phyloP scores from a whole-genome alignment of 2,888 invertebrate species.

The Pasiphila rectangulata region DNA sequence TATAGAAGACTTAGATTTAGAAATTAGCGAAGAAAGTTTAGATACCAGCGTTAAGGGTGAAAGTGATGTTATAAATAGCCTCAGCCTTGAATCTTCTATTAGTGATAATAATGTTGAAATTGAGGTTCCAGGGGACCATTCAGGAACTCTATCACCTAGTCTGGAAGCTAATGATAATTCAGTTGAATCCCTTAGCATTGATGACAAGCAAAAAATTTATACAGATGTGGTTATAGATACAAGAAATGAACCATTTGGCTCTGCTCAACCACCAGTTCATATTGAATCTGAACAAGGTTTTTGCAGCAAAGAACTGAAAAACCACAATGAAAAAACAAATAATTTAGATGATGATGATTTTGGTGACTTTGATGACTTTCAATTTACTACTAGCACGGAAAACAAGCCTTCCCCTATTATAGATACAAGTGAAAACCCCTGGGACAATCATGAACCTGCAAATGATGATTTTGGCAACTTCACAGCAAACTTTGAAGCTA shows the following conservation, averaged over 20 bases:
- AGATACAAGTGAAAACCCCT: conserved; percentile 58
- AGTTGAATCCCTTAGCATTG: conserved; percentile 23
- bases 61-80: conserved; percentile 30
- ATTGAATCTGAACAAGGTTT: conserved; percentile 14
- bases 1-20: conserved; percentile 63
- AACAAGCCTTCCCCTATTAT: conserved; percentile 37
- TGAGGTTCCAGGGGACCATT: conserved; percentile 32
- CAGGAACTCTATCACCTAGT: conserved; percentile 31
- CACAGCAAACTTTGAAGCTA: conserved; percentile 59
- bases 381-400: conserved; percentile 52
- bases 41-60: conserved; percentile 35
- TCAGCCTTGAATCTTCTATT: conserved; percentile 31
- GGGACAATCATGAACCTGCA: conserved; percentile 50
- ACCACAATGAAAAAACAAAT: conserved; percentile 2
- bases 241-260: conserved; percentile 18
- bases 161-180: conserved; percentile 31
- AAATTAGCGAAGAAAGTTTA: conserved; percentile 47
- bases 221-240: conserved; percentile 24
- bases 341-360: conserved; percentile 60
- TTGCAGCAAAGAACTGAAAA: conserved; percentile 24
- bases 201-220: conserved; percentile 25
- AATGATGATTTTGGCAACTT: conserved; percentile 59
- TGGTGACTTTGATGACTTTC: conserved; percentile 79
- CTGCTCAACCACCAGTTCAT: conserved; percentile 15
- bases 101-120: conserved; percentile 36